Base-by-base conservation (phyloP, 2,797 vertebrate species). In the Tadarida brasiliensis region DNA sequence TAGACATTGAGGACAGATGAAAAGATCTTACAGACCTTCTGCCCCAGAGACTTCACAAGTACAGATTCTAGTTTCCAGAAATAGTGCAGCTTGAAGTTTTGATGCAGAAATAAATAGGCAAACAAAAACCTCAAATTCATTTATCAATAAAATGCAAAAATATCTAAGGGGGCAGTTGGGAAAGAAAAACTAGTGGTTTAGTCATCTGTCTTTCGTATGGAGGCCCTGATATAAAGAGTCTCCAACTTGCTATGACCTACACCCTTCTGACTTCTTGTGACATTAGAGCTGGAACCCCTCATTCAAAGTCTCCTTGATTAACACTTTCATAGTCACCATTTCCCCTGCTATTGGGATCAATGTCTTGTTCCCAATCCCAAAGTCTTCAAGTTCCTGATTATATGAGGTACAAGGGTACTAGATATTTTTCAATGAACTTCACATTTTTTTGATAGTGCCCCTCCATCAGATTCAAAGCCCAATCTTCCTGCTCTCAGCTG, bases 11-110 rank as follows among this genome's bases (percentile, higher is more conserved):
- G 71, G 59, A 59, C 20, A 82, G 39, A 91, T 70, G 47, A 93
- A 95, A 96, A 84, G 80, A 71, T 26, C 28, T 78, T 87, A 8
- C 15, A 67, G 22, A 57, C 94, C 22, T 68, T 78, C 35, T 35
- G 57, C 7, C 49, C 8, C 4, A 54, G 7, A 15, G 9, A 2
- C 1, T 91, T 92, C 70, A 84, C 30, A 91, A 82, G 47, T 85
- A 22, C 12, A 74, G 22, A 9, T 70, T 71, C 5, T 0, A 74
- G 11, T 56, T 73, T 5, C 39, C 20, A 90, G 39, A 80, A 92
- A 71, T 30, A 39, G 11, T 49, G 7, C 78, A 74, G 9, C 17
- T 67, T 83, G 20, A 88, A 80, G 24, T 78, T 93, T 95, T 54
- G 5, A 1, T 54, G 10, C 77, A 6, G 30, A 95, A 71, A 49